Conservation (phyloP, 1,140 invertebrate genomes). For the Chironomus tepperi region DNA sequence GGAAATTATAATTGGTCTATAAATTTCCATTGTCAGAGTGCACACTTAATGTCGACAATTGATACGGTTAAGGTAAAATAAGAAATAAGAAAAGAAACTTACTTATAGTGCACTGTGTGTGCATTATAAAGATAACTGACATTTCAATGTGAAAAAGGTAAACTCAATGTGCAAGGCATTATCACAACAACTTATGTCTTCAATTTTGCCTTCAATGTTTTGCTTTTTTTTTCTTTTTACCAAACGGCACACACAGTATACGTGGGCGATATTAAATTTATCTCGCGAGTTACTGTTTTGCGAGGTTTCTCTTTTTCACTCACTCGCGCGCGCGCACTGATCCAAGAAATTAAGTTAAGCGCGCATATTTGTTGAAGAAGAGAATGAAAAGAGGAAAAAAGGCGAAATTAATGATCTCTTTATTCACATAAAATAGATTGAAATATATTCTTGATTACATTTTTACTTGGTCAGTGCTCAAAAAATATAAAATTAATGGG, state of each 20-base stretch:
- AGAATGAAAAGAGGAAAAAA: not conserved
- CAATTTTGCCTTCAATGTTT: not conserved
- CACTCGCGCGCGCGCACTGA: not conserved
- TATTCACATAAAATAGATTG: slow-evolving; percentile 23
- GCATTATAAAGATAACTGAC: slow-evolving; percentile 20
- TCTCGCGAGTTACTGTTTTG: slow-evolving; percentile 7
- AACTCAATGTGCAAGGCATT: slow-evolving; percentile 5
- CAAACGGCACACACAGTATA: not conserved
- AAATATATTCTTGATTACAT: slow-evolving; percentile 19
- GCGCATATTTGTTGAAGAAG: not conserved
- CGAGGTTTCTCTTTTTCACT: not conserved
- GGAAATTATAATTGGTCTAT: slow-evolving; percentile 21
- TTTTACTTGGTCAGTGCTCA: not conserved
- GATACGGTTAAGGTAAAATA: not conserved
- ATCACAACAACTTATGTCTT: slow-evolving; percentile 24
- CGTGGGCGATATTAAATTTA: slow-evolving; percentile 12
- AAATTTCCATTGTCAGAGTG: slow-evolving; percentile 20
- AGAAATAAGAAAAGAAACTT: not conserved
- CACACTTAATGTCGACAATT: slow-evolving; percentile 2
- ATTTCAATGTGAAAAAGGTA: slow-evolving; percentile 18
- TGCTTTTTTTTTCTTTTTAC: not conserved
- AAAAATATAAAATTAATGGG: not conserved
- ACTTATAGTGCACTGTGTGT: slow-evolving; percentile 2
- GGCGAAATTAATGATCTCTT: slow-evolving; percentile 9
- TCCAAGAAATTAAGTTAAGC: not conserved